These are phyloP conservation scores for Phenganax stokvisi DNA, from an alignment of 92 coral and sea anemone species.

Conservation along the genomic window DNA sequence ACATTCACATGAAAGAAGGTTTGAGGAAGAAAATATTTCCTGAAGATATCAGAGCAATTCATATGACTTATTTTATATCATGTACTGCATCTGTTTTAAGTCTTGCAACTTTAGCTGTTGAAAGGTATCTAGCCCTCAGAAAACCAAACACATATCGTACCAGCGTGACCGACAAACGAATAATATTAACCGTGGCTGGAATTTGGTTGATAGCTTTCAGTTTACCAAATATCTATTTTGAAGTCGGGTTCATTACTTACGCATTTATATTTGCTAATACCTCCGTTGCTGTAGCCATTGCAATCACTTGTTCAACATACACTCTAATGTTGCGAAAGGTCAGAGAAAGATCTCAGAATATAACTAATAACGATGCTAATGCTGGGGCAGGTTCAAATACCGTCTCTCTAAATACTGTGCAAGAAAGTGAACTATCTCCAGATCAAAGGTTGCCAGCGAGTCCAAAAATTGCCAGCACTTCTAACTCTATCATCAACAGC, in stretches of 20 bases:
- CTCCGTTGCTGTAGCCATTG: constrained; percentile 35
- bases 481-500: neutral
- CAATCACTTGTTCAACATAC: constrained; percentile 39
- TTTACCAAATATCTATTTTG: constrained; percentile 41
- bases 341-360: constrained; percentile 29
- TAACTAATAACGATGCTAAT: neutral
- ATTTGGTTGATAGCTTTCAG: constrained; percentile 41
- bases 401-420: too few species aligned
- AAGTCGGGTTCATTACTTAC: constrained; percentile 44
- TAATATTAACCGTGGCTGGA: constrained; percentile 18
- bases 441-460: too few species aligned
- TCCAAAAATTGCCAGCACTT: neutral
- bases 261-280: constrained; percentile 46
- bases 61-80: constrained; percentile 45
- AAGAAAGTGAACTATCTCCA: too few species aligned
- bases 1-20: constrained; percentile 36
- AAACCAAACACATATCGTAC: constrained; percentile 42
- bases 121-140: constrained; percentile 40
- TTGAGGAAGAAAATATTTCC: constrained; percentile 9
- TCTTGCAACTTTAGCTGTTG: constrained; percentile 40
- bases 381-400: neutral
- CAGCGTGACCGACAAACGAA: constrained; percentile 32
- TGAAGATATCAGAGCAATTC: constrained; percentile 26
- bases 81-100: constrained; percentile 45
- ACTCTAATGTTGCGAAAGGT: constrained; percentile 37